Percentiles rank a stretch among this genome's conserved stretches.
These are phyloP conservation scores for Coregonus clupeaformis DNA, from an alignment of 2,113 vertebrate genomes.

Conservation along the genomic window DNA sequence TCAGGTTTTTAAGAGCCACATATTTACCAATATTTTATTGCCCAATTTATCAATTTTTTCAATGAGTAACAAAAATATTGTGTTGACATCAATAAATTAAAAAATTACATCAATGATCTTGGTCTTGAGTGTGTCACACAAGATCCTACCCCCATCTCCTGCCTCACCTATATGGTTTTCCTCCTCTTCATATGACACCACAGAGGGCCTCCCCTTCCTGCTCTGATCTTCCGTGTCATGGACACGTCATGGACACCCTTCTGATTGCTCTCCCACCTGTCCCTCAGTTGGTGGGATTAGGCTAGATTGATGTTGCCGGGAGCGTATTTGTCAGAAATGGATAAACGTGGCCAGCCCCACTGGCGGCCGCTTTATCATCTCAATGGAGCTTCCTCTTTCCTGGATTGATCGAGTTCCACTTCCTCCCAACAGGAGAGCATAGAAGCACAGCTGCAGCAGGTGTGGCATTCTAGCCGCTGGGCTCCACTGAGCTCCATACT, in stretches of 20 bases:
- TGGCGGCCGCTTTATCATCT: neutral
- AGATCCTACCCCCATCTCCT: neutral
- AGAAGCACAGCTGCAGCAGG: neutral
- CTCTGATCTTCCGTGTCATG: neutral
- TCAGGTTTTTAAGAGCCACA: neutral
- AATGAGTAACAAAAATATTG: neutral
- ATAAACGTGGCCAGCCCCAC: neutral
- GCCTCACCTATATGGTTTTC: neutral
- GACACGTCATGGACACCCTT: neutral
- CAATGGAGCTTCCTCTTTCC: neutral
- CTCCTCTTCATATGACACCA: neutral
- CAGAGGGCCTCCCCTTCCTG: neutral
- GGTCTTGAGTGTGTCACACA: no score
- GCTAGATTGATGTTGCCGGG: neutral
- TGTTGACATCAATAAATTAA: neutral
- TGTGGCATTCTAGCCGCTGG: neutral
- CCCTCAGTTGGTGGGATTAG: neutral
- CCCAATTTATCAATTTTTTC: neutral
- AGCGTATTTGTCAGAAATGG: conserved; percentile 1
- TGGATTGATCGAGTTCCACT: neutral
- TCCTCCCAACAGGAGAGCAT: neutral
- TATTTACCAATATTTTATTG: neutral
- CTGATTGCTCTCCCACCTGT: neutral
- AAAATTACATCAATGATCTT: neutral
- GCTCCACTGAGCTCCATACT: neutral